Conservation (phyloP, 1,140 invertebrate genomes). For the Acyrthosiphon pisum region DNA sequence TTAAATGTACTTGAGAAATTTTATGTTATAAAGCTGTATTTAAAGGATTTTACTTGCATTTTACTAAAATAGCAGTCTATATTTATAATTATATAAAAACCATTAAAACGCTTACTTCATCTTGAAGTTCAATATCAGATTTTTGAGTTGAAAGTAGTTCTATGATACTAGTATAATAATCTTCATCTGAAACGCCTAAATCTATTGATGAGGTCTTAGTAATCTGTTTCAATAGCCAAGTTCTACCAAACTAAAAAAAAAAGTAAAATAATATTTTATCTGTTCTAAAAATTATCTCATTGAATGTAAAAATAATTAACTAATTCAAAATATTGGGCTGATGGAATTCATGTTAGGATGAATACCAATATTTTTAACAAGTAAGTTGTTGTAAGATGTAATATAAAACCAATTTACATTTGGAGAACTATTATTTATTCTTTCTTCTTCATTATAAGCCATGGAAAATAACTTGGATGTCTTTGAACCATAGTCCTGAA, state of each 20-base stretch:
- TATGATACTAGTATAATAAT: conserved; percentile 31
- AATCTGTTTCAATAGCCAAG: conserved; percentile 44
- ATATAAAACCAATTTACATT: conserved; percentile 31
- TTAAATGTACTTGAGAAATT: neutral
- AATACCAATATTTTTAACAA: neutral
- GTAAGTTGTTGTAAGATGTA: neutral
- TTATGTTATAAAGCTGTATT: too few relatives aligned
- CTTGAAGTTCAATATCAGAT: conserved; percentile 40
- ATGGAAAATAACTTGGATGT: conserved; percentile 34
- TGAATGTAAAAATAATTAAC: neutral
- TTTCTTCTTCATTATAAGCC: conserved; percentile 47
- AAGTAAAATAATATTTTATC: neutral
- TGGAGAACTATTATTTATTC: neutral
- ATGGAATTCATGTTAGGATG: neutral
- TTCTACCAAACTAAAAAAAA: conserved; percentile 43
- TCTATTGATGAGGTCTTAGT: conserved; percentile 1
- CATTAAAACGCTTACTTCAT: conserved; percentile 13
- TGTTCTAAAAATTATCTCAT: neutral
- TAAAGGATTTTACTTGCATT: too few relatives aligned
- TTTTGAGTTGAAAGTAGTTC: conserved; percentile 40
- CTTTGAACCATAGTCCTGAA: neutral
- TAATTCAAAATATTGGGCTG: neutral
- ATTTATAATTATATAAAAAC: neutral
- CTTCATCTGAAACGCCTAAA: conserved; percentile 36
- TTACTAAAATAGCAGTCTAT: neutral